Evolutionary conservation across 2,113 vertebrate genomes (phyloP).

Genomic region (Petrocephalus microphthalmus): DNA sequence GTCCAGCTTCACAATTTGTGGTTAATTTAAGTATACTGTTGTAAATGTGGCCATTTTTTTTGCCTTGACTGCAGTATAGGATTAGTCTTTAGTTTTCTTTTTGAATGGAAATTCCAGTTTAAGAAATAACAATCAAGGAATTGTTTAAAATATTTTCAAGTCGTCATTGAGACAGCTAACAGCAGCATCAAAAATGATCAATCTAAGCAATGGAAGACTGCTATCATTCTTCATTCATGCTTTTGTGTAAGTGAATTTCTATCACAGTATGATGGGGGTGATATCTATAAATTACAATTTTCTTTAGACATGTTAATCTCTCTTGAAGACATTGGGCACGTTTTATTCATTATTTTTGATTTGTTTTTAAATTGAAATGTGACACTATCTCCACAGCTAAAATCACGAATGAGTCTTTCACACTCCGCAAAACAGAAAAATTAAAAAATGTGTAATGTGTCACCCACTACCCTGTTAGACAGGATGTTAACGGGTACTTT

Average conservation of each 20-base stretch:
- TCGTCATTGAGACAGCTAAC: neutral
- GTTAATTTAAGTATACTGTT: neutral
- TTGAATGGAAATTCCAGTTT: neutral
- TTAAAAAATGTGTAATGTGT: neutral
- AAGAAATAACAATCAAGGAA: neutral
- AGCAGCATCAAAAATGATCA: neutral
- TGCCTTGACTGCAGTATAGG: neutral
- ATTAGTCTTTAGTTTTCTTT: neutral
- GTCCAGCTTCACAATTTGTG: neutral
- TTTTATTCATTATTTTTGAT: neutral
- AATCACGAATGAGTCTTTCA: neutral
- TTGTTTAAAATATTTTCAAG: neutral
- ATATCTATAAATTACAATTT: neutral
- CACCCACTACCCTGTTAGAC: neutral
- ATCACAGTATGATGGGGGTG: neutral
- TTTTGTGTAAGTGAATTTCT: neutral
- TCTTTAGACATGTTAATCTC: neutral
- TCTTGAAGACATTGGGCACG: neutral
- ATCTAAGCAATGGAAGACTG: neutral
- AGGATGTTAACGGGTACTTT: neutral
- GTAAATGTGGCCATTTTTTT: neutral
- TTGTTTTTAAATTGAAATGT: neutral
- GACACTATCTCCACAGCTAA: neutral
- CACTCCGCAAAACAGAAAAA: neutral
- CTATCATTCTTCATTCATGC: neutral